These are phyloP conservation scores for Tiliqua scincoides DNA, from an alignment of 2,113 vertebrate genomes.

Conservation along the genomic window DNA sequence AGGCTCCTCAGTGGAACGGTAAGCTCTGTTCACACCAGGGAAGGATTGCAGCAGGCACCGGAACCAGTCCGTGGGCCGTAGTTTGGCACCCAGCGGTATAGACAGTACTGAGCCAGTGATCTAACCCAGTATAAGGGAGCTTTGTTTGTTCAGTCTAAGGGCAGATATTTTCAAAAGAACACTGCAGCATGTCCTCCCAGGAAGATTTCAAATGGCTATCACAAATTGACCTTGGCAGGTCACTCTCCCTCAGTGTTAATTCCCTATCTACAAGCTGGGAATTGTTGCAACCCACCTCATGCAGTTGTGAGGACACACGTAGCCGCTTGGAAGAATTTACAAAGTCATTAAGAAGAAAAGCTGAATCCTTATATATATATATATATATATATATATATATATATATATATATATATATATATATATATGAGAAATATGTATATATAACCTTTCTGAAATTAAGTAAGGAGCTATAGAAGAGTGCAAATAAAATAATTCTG, in stretches of 20 bases:
- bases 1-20: no score
- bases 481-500: neutral
- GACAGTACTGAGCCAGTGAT: no score
- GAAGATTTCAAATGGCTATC: neutral
- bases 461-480: neutral
- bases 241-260: neutral
- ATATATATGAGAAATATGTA: no score
- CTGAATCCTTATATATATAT: neutral
- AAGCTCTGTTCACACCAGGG: no score
- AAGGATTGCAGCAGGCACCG: no score
- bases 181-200: neutral
- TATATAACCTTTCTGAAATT: slow-evolving; percentile 1
- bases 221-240: neutral
- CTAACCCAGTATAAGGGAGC: no score
- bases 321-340: neutral
- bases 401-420: no score
- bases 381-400: no score
- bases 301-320: neutral
- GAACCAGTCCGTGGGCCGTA: no score
- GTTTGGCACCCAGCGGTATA: no score
- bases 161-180: no score
- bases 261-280: neutral
- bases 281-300: neutral
- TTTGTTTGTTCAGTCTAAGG: no score
- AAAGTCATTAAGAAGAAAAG: slow-evolving; percentile 3